Percentiles rank a stretch among this genome's conserved stretches.
These are phyloP conservation scores for Sus cebifrons DNA, from an alignment of 2,797 vertebrate species.

Conservation along the genomic window DNA sequence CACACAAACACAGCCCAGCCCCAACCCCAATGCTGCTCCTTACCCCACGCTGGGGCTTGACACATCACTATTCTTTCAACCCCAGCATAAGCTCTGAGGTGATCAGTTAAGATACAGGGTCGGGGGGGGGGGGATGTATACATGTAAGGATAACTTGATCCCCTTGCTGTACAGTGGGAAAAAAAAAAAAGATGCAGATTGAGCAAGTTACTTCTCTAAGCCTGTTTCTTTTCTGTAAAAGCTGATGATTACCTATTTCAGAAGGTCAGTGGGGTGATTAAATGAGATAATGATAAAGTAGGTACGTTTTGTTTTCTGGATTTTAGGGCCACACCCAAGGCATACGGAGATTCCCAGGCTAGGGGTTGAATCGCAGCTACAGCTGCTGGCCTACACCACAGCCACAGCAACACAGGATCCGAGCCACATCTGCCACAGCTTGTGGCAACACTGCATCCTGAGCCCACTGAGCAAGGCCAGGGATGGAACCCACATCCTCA, in stretches of 20 bases:
- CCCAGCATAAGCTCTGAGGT: background rate
- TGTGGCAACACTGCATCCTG: no score
- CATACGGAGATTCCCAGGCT: no score
- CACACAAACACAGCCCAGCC: background rate
- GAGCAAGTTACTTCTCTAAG: slow-evolving; percentile 12
- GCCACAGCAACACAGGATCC: no score
- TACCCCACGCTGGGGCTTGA: background rate
- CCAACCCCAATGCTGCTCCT: background rate
- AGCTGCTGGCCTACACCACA: no score
- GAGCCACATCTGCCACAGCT: no score
- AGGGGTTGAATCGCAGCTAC: no score
- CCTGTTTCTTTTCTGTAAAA: slow-evolving; percentile 34
- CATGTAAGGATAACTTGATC: no score
- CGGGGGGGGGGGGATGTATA: no score
- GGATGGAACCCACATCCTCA: no score
- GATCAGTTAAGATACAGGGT: background rate
- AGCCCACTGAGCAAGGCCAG: no score
- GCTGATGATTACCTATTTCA: background rate
- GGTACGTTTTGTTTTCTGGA: background rate
- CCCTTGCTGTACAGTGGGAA: no score
- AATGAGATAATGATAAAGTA: slow-evolving; percentile 9
- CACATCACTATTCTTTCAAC: background rate
- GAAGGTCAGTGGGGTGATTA: background rate
- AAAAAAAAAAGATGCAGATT: background rate
- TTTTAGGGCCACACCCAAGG: no score